Conservation (phyloP, 2,888 invertebrate species). For the Priocnemis perturbator region DNA sequence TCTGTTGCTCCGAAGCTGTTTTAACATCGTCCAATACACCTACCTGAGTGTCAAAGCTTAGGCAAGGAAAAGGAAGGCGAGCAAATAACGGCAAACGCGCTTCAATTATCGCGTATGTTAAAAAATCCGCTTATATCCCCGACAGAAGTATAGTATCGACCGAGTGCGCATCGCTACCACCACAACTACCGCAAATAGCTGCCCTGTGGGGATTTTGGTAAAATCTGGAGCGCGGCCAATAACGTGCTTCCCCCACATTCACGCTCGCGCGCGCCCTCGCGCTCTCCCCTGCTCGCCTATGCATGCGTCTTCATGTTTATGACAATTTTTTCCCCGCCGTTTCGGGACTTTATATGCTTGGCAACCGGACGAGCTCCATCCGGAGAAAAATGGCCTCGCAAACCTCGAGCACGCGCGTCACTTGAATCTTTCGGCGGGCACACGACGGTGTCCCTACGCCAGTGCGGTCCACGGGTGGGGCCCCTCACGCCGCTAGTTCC, state of each 20-base stretch:
- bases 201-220: slow-evolving; percentile 52
- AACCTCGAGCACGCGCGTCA: too few species aligned
- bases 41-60: too few species aligned
- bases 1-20: too few species aligned
- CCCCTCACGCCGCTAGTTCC: too few species aligned
- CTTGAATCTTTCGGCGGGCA: too few species aligned
- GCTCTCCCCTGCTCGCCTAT: background rate
- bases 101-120: slow-evolving; percentile 57
- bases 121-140: slow-evolving; percentile 59
- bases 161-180: slow-evolving; percentile 32
- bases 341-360: slow-evolving; percentile 20
- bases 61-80: background rate
- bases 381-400: slow-evolving; percentile 12
- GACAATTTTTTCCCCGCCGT: slow-evolving; percentile 1
- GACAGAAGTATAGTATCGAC: slow-evolving; percentile 64
- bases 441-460: too few species aligned
- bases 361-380: slow-evolving; percentile 10
- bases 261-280: background rate
- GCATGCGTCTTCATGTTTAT: background rate
- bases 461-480: too few species aligned
- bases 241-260: slow-evolving; percentile 6
- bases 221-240: slow-evolving; percentile 63
- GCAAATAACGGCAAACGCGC: slow-evolving; percentile 46
- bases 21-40: too few species aligned
- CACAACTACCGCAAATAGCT: slow-evolving; percentile 48